Evolutionary conservation across 37 sponge, comb jelly and placozoan genomes (phyloP), one percentile per base, ranked within the genome.

Genomic region (Ianthella basta): DNA sequence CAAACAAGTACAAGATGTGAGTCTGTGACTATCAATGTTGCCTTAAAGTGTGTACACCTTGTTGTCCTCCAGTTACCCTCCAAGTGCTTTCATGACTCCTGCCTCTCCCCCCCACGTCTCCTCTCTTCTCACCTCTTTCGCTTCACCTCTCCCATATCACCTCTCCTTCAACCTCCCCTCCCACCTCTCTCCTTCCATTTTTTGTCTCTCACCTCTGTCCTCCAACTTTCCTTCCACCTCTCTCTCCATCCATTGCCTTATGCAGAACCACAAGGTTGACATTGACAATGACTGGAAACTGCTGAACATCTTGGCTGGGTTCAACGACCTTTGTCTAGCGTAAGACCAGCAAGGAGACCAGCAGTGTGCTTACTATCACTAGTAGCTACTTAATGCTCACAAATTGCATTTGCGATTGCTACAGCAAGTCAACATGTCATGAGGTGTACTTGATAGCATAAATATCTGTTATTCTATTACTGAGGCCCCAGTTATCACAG

Each of bases 211-310:
- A n/a, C n/a, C n/a, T n/a, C n/a, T 37, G 18, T 57, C 59, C 15
- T 20, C 19, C 15, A 20, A 57, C 59, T 20, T 27, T 63, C 24
- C 2, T 63, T 5, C 3, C 64, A 12, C 24, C 4, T 10, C 2
- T 12, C 24, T n/a, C 27, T 63, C 50, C 8, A 3, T 44, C 50
- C 8, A 3, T 44, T 8, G 6, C 8, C 50, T 44, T 44, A 44
- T 79, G 39, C 41, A 88, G 93, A 70, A 89, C 25, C 80, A 65
- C 21, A 41, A 86, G 20, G 72, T 94, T 27, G 89, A 94, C 79
- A 94, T 94, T 86, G 40, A 80, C 39, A 91, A 91, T 73, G 95
- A 94, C 72, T 94, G 95, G 95, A 94, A 94, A 80, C 39, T 94
- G 15, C 74, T 94, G 56, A 91, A 91, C 32, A 83, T 94, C 21